Evolutionary conservation across 2,888 invertebrate genomes (phyloP).

Genomic region (Eurytoma californica): DNA sequence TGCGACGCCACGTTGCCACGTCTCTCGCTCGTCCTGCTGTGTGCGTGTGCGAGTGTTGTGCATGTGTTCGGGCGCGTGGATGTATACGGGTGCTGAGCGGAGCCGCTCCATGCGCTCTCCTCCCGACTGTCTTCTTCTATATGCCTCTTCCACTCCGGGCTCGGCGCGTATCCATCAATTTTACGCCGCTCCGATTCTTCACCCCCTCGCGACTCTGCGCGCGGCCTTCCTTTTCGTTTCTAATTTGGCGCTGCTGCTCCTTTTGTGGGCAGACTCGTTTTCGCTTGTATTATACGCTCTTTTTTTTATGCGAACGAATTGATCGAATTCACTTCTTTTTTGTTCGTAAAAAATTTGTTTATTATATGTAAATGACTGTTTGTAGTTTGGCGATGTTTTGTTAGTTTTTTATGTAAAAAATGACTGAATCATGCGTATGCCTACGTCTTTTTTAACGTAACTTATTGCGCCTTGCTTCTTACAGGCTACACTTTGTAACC

Average conservation of each 20-base stretch:
- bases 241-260: no score
- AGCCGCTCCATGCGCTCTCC: constrained; percentile 42
- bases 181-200: constrained; percentile 7
- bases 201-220: background rate
- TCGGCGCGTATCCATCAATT: constrained; percentile 25
- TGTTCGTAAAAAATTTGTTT: background rate
- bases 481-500: no score
- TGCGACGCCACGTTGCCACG: constrained; percentile 61
- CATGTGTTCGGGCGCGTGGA: background rate
- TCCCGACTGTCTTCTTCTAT: constrained; percentile 28
- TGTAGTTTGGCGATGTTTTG: no score
- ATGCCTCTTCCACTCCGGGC: background rate
- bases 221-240: no score
- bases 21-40: constrained; percentile 22
- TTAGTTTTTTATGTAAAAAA: no score
- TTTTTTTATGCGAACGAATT: background rate
- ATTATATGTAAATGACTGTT: no score
- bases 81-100: background rate
- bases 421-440: no score
- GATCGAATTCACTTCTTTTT: background rate
- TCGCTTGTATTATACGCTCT: background rate
- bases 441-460: no score
- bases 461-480: no score
- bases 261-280: no score
- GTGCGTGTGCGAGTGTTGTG: constrained; percentile 7